Evolutionary conservation across 2,113 vertebrate species (phyloP).

Genomic region (Dolichotis patagonum): DNA sequence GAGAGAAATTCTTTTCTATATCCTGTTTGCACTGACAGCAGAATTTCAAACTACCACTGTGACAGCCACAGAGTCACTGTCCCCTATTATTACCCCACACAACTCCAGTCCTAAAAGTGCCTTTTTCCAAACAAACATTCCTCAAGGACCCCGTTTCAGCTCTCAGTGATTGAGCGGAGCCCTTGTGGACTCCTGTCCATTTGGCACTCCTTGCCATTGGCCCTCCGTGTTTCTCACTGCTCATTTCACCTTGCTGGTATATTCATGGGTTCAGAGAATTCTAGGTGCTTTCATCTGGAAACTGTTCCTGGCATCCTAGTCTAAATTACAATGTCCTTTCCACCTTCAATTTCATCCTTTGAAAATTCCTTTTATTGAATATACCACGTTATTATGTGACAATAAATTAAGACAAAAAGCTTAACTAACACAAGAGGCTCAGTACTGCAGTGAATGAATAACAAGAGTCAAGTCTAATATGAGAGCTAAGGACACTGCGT

Average conservation of each 20-base stretch:
- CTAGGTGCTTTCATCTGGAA: not conserved
- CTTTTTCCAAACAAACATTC: not conserved
- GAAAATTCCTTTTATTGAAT: not conserved
- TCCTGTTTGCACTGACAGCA: not conserved
- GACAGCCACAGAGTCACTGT: not conserved
- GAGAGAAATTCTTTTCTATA: not conserved
- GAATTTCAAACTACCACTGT: not conserved
- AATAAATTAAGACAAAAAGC: conserved; percentile 20
- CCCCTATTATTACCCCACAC: fast-evolving
- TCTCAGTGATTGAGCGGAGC: not conserved
- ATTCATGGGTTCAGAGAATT: not conserved
- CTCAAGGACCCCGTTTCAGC: fast-evolving
- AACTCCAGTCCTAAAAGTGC: not conserved
- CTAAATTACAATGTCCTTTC: conserved; percentile 27
- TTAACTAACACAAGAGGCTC: not conserved
- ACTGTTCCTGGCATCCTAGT: not conserved
- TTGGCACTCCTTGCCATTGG: too few species aligned
- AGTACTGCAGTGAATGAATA: not conserved
- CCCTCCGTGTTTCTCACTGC: too few species aligned
- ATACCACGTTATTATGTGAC: not conserved
- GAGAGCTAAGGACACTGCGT: not conserved
- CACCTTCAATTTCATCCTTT: not conserved
- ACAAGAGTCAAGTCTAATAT: not conserved
- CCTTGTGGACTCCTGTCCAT: not conserved
- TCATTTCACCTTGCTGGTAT: not conserved